Evolutionary conservation across 2,113 vertebrate species (phyloP).

Genomic region (Hiodon alosoides): DNA sequence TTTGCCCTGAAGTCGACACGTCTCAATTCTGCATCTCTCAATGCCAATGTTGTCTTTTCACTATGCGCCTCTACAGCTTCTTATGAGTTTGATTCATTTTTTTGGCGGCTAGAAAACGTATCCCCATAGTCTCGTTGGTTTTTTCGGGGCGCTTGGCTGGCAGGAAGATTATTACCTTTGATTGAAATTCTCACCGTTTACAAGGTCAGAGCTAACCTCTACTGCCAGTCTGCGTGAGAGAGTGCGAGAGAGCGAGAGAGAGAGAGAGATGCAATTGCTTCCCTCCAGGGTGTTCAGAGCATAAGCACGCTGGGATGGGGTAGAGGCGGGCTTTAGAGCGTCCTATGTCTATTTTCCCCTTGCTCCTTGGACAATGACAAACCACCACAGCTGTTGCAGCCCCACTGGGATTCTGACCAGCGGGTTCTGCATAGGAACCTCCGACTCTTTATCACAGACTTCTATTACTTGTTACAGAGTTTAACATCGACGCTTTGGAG

Average conservation of each 20-base stretch:
- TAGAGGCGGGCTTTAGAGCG: not conserved
- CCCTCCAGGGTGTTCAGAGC: not conserved
- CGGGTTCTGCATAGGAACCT: no score
- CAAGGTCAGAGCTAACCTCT: conserved; percentile 8
- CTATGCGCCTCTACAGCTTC: no score
- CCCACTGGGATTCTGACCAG: no score
- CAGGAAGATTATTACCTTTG: not conserved
- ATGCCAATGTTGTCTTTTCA: no score
- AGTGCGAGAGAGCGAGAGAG: not conserved
- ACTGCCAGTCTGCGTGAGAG: not conserved
- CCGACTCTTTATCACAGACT: no score
- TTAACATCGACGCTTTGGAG: no score
- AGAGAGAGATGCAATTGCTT: not conserved
- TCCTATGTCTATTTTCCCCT: not conserved
- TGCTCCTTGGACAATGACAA: not conserved
- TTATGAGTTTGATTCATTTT: no score
- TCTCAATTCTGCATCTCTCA: no score
- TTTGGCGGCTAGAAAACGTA: no score
- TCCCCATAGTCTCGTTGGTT: not conserved
- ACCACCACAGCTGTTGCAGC: no score
- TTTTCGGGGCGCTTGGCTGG: not conserved
- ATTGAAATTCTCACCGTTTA: not conserved
- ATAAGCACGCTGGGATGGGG: not conserved
- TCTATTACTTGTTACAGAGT: no score
- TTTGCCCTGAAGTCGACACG: no score